Percentiles rank a stretch among this genome's conserved stretches.
Conservation (phyloP, 2,888 invertebrate genomes). For the Leptothorax acervorum region DNA sequence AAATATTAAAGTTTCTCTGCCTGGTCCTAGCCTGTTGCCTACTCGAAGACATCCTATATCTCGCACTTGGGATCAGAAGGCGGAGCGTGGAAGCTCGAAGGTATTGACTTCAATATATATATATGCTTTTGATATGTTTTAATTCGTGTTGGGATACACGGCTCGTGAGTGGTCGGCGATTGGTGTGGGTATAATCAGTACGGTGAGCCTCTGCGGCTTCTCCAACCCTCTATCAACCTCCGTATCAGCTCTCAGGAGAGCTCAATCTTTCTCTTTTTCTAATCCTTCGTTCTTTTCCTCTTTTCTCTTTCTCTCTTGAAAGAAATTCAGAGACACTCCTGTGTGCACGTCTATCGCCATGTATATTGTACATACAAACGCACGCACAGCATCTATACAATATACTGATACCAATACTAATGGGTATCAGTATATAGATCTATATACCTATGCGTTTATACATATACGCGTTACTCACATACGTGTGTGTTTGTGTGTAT, state of each 20-base stretch:
- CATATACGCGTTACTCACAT: not conserved
- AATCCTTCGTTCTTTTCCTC: conserved; percentile 21
- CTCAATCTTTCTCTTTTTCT: conserved; percentile 57
- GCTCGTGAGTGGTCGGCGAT: conserved; percentile 54
- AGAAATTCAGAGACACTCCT: conserved; percentile 58
- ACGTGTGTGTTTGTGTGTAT: conserved; percentile 20
- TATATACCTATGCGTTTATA: not conserved
- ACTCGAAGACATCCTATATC: conserved; percentile 30
- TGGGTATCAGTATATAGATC: not conserved
- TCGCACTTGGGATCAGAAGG: conserved; percentile 47
- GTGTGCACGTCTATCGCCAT: conserved; percentile 18
- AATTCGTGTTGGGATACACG: conserved; percentile 78
- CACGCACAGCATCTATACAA: not conserved
- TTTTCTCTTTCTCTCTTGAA: conserved; percentile 58
- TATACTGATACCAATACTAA: conserved; percentile 14
- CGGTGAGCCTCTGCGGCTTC: conserved; percentile 64
- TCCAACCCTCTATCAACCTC: conserved; percentile 57
- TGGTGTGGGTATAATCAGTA: conserved; percentile 76
- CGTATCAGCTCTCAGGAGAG: conserved; percentile 60
- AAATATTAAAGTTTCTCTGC: conserved; percentile 44
- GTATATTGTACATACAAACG: not conserved
- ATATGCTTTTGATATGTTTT: conserved; percentile 76
- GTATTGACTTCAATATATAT: conserved; percentile 60
- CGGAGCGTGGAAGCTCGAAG: conserved; percentile 49
- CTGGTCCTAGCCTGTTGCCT: conserved; percentile 40